Percentiles rank a stretch among this genome's conserved stretches.
phyloP scores from a whole-genome alignment of 2,888 invertebrate species.

The Euproctis similis region DNA sequence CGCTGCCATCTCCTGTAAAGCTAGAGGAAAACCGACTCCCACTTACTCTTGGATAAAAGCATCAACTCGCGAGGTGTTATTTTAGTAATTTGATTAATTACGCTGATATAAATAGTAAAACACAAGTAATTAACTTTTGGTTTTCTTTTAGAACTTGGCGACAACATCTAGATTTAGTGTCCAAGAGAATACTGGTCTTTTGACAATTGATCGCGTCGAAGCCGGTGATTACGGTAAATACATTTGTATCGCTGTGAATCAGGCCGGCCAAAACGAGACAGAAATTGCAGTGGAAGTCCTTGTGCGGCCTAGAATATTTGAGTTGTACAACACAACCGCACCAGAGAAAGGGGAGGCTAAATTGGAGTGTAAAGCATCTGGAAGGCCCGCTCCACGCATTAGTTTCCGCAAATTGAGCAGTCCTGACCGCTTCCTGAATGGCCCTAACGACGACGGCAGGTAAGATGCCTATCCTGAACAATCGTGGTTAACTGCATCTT shows the following conservation, averaged over 20 bases:
- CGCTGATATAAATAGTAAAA: background rate
- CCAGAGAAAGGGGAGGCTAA: slow-evolving; percentile 78
- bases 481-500: slow-evolving; percentile 16
- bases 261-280: slow-evolving; percentile 82
- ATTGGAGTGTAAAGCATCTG: slow-evolving; percentile 85
- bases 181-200: slow-evolving; percentile 80
- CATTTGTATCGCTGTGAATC: slow-evolving; percentile 87
- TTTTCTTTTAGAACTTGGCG: slow-evolving; percentile 77
- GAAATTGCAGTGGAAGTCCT: slow-evolving; percentile 82
- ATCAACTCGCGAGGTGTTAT: slow-evolving; percentile 74
- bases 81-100: background rate
- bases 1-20: slow-evolving; percentile 84
- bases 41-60: slow-evolving; percentile 89
- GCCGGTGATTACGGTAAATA: slow-evolving; percentile 87
- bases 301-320: slow-evolving; percentile 87
- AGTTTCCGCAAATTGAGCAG: slow-evolving; percentile 86
- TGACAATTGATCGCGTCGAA: slow-evolving; percentile 84
- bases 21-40: slow-evolving; percentile 89
- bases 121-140: too few relatives aligned
- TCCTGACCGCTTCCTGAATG: slow-evolving; percentile 78
- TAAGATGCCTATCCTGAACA: slow-evolving; percentile 28
- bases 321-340: slow-evolving; percentile 83
- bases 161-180: slow-evolving; percentile 79
- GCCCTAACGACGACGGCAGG: slow-evolving; percentile 78
- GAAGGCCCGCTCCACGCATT: slow-evolving; percentile 86